phyloP scores from a whole-genome alignment of 2,888 invertebrate species.

The Cabera pusaria region DNA sequence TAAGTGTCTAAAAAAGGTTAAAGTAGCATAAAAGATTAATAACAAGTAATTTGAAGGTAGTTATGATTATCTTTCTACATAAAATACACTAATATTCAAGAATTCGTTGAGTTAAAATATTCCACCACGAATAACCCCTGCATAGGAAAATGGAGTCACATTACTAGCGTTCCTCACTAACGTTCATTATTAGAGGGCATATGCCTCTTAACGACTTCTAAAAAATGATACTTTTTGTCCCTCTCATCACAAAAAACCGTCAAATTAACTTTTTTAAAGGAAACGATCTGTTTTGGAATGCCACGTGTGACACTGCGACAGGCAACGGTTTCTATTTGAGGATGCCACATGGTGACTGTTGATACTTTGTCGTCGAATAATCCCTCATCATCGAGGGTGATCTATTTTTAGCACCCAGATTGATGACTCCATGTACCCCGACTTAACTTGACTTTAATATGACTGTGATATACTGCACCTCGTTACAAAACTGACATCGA shows the following conservation, averaged over 20 bases:
- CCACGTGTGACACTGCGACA: slow-evolving; percentile 74
- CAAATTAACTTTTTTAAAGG: slow-evolving; percentile 83
- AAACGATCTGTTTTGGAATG: slow-evolving; percentile 79
- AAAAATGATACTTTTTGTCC: slow-evolving; percentile 74
- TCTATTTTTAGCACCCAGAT: slow-evolving; percentile 67
- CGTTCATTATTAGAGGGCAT: slow-evolving; percentile 70
- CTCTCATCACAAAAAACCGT: slow-evolving; percentile 65
- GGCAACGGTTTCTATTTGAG: slow-evolving; percentile 68
- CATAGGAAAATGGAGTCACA: slow-evolving; percentile 72
- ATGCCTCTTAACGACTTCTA: slow-evolving; percentile 68
- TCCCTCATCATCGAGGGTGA: slow-evolving; percentile 70
- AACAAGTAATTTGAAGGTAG: no score
- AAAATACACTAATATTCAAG: no score
- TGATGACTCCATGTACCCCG: slow-evolving; percentile 62
- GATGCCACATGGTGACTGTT: slow-evolving; percentile 71
- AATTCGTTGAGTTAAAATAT: slow-evolving; percentile 21
- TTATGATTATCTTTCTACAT: no score
- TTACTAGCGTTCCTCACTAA: slow-evolving; percentile 65
- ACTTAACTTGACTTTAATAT: slow-evolving; percentile 72
- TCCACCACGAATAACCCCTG: slow-evolving; percentile 36
- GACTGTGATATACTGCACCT: slow-evolving; percentile 61
- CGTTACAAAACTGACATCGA: slow-evolving; percentile 55
- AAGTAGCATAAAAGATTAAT: no score
- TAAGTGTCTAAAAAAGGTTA: no score
- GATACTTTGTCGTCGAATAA: slow-evolving; percentile 77